Base-by-base conservation (phyloP, 2,797 vertebrate species). In the Diplodus sargus region DNA sequence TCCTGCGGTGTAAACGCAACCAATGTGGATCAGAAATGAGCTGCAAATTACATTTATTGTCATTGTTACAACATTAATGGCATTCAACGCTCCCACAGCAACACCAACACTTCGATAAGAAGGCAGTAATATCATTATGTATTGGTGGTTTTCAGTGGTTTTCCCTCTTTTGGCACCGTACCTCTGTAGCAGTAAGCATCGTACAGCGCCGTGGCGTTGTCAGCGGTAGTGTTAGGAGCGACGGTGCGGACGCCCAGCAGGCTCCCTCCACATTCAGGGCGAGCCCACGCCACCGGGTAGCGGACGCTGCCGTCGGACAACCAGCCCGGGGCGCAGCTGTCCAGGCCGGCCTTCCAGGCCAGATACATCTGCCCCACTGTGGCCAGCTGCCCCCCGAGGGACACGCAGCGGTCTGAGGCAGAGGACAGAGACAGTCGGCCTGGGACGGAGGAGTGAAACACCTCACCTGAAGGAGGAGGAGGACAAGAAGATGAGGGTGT, bases 291-390 rank as follows among this genome's bases (percentile, higher is more conserved):
- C 89, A 98, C 96, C 0, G 97, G 96, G 78, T 96, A 97, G 45
- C 97, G 96, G 28, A 97, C 94, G 47, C 97, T 99, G 85, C 96
- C 97, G 0, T 99, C 98, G 0, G 97, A 96, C 82, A 99, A 85
- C 98, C 98, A 99, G 70, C 98, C 98, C 0, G 97, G 97, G 85
- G 97, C 96, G 0, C 98, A 99, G 82, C 93, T 96, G 87, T 99
- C 96, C 84, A 99, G 90, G 0, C 97, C 97, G 0, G 96, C 89
- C 4, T 81, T 93, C 98, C 97, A 99, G 0, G 98, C 98, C 87
- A 98, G 86, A 86, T 98, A 95, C 2, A 99, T 95, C 92, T 99
- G 97, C 47, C 97, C 98, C 1, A 96, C 95, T 0, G 96, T 97
- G 53, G 98, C 97, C 84, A 99, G 86, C 9, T 89, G 85, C 0